Evolutionary conservation across 2,113 vertebrate species (phyloP), one percentile per base, ranked within the genome.

Genomic region (Verasper variegatus): DNA sequence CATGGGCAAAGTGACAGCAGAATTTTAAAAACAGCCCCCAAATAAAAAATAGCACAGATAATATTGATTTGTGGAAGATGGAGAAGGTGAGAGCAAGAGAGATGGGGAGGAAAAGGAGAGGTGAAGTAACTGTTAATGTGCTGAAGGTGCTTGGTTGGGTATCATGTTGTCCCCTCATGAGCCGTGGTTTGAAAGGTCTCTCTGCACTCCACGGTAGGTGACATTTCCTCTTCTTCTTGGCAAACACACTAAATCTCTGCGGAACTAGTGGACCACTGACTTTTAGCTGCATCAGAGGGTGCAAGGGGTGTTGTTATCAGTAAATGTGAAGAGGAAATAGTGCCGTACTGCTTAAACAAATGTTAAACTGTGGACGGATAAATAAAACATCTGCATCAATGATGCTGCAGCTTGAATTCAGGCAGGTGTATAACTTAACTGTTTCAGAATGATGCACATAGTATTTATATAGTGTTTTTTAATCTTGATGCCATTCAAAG

Each of bases 161-260:
- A 13, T 73, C 21, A 47, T 21, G 62, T 75, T 58, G 35, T 20
- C 65, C 26, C 61, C 63, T 68, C 51, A 2, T 31, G 31, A 7
- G 31, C 9, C n/a, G 3, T 31, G 31, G 31, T 31, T 31, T 40
- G 5, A 84, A 80, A 78, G 74, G 65, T 76, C 55, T 59, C 49
- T 66, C 40, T 63, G 52, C 74, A 74, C 52, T 60, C 26, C 42
- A 47, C 80, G 63, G 45, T 6, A 62, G 75, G 72, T 15, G 31
- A 80, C 26, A 24, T 62, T 80, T 59, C 18, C n/a, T 64, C 35
- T 5, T 58, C 35, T 5, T 58, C 59, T 17, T 49, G n/a, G 47
- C 70, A 78, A 68, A 57, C 23, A 62, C 21, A 60, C 18, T 3
- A 20, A 31, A 37, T 61, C 27, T 49, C 68, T 27, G 1, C 42